Percentiles rank a stretch among this genome's conserved stretches.
These are phyloP conservation scores for Epiblema foenella DNA, from an alignment of 2,888 invertebrate genomes.

Conservation along the genomic window DNA sequence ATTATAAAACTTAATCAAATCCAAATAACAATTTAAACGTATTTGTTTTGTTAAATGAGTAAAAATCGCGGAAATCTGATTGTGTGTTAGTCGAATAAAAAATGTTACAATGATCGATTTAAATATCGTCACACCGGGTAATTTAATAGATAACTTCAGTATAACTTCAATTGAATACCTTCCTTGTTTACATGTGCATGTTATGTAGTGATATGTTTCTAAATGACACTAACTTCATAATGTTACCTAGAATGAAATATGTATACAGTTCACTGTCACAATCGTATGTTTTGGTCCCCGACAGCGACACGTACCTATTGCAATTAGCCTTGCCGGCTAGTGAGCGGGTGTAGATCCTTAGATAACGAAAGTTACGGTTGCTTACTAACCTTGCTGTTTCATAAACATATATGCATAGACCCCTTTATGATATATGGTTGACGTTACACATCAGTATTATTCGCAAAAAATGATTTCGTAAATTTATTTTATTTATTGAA, in stretches of 20 bases:
- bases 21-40: too few species aligned
- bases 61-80: too few species aligned
- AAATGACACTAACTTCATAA: too few species aligned
- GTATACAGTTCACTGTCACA: background rate
- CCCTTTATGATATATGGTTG: background rate
- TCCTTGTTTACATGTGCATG: too few species aligned
- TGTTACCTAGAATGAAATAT: background rate
- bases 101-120: too few species aligned
- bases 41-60: too few species aligned
- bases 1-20: too few species aligned
- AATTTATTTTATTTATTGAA: background rate
- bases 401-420: background rate
- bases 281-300: background rate
- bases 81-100: too few species aligned
- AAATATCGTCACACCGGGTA: background rate
- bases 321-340: conserved; percentile 62
- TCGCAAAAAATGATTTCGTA: background rate
- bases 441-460: background rate
- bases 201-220: too few species aligned
- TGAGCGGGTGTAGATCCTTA: conserved; percentile 51
- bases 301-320: conserved; percentile 54
- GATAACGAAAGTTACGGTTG: conserved; percentile 27
- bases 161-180: too few species aligned
- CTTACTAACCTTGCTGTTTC: conserved; percentile 15
- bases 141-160: too few species aligned